A percentile compares a stretch with the other conserved stretches of the same genome.
Evolutionary conservation across 2,797 vertebrate species (phyloP).

Genomic region (Protonibea diacanthus): DNA sequence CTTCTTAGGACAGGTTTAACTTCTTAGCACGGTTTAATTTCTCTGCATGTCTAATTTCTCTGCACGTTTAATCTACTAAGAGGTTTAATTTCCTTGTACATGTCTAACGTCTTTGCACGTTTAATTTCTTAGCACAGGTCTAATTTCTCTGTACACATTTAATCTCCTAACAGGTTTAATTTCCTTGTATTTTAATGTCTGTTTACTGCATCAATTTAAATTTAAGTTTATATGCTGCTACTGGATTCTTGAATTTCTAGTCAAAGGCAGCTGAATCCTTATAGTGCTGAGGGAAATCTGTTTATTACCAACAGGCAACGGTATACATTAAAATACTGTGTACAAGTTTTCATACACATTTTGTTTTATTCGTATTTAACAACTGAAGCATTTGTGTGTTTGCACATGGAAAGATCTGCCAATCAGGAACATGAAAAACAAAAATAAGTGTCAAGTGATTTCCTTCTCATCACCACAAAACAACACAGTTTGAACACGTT

Average conservation of each 20-base stretch:
- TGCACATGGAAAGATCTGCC: slow-evolving; percentile 74
- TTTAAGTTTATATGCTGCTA: no score
- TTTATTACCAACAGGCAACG: slow-evolving; percentile 84
- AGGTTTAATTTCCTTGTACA: no score
- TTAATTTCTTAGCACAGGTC: no score
- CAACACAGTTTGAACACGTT: slow-evolving; percentile 69
- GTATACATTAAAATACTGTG: slow-evolving; percentile 82
- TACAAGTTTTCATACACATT: slow-evolving; percentile 78
- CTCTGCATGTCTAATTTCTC: no score
- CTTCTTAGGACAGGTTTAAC: no score
- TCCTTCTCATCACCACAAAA: slow-evolving; percentile 70
- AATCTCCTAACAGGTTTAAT: no score
- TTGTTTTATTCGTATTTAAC: slow-evolving; percentile 52
- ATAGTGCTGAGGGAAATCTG: slow-evolving; percentile 72
- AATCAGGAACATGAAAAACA: slow-evolving; percentile 76
- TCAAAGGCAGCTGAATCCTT: slow-evolving; percentile 65
- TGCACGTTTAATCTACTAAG: no score
- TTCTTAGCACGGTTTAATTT: no score
- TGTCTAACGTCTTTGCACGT: no score
- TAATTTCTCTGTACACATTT: no score
- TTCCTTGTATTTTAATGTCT: no score
- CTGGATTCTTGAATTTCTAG: slow-evolving; percentile 5
- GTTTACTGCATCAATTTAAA: no score
- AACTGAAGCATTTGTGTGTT: slow-evolving; percentile 74
- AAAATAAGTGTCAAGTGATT: slow-evolving; percentile 69